Base-by-base conservation (phyloP, 1,140 invertebrate genomes). In the Coboldia fuscipes region DNA sequence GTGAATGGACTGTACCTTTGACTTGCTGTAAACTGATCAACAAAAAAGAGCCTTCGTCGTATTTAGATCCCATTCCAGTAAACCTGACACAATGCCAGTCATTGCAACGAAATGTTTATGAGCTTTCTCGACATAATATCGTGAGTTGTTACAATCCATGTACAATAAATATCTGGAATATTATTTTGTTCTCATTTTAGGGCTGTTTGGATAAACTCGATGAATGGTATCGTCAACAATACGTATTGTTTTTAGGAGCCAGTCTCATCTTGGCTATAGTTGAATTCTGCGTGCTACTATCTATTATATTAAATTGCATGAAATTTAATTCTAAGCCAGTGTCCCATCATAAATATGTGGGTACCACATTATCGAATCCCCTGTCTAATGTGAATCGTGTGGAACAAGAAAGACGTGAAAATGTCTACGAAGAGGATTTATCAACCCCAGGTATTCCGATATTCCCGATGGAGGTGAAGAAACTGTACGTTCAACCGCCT, bases 11-110 rank as follows among this genome's bases (percentile, higher is more conserved):
- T 0, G 75, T 84, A 12, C 79, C 79, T 16, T 60, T 73, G n/a
- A 76, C 71, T 23, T 86, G 81, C 48, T 86, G 81, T 50, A 53
- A 60, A n/a, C 54, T 76, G 18, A 61, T 68, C 17, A 81, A 83
- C 47, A 43, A 55, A 0, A 50, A 59, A 2, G 57, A 67, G 13
- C 47, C 48, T 4, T 51, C 65, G 10, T 65, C 74, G 0, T 79
- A 78, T 53, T 61, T 84, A 23, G 78, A 81, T 58, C 81, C 82
- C 1, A 58, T 68, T 40, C 79, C 81, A 1, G 45, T 66, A 2
- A 79, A 85, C 57, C 54, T 65, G 22, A 65, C 66, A 0, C 47
- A 70, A 28, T 85, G 81, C 42, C 78, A 85, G 55, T 62, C 72
- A 29, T 45, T 72, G 15, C 62, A 70, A 41, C 58, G 63, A 2